Conservation (phyloP, 2,797 vertebrate genomes). For the Stomatorhinus walkeri region DNA sequence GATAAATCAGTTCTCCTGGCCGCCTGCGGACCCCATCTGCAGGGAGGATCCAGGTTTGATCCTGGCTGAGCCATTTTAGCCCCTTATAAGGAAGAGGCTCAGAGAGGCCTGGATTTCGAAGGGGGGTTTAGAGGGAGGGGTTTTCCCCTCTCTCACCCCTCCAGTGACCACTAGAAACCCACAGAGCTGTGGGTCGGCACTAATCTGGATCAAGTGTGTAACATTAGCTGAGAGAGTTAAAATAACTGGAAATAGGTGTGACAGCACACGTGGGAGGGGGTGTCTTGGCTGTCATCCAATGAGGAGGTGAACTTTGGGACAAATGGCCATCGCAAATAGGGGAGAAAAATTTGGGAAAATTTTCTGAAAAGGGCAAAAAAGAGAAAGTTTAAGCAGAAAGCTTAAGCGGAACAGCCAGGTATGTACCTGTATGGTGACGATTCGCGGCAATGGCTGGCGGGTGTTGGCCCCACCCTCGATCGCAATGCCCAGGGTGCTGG, state of each 20-base stretch:
- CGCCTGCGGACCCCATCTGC: background rate
- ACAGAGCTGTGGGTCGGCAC: background rate
- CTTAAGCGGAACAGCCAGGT: background rate
- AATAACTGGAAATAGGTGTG: background rate
- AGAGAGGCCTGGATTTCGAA: background rate
- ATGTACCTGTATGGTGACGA: slow-evolving; percentile 93
- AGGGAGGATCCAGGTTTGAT: background rate
- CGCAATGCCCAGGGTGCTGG: slow-evolving; percentile 89
- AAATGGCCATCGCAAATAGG: background rate
- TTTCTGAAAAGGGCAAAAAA: background rate
- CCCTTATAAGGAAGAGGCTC: background rate
- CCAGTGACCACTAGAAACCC: background rate
- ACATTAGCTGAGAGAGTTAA: background rate
- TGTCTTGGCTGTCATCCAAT: background rate
- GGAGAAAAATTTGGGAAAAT: background rate
- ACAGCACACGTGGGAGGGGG: background rate
- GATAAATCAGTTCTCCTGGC: background rate
- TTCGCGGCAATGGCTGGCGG: slow-evolving; percentile 87
- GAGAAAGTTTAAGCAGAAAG: background rate
- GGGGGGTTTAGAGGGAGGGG: background rate
- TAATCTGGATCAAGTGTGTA: background rate
- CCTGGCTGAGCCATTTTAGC: background rate
- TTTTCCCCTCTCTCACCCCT: background rate
- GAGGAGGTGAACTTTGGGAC: background rate
- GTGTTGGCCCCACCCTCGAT: slow-evolving; percentile 96